Conservation (phyloP, 1,140 invertebrate species). For the Carposina sasakii region DNA sequence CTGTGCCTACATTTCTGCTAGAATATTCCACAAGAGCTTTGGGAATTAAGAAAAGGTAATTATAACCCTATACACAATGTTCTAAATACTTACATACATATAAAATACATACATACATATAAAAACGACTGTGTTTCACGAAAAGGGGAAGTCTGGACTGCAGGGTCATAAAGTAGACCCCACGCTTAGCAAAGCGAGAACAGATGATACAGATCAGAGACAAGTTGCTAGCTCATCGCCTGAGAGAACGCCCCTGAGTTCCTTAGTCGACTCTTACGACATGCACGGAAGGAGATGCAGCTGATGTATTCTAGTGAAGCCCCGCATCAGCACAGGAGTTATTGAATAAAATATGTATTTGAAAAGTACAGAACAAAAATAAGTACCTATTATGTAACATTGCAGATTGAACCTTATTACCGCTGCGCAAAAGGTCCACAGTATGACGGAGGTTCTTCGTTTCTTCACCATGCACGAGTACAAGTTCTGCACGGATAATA, state of each 20-base stretch:
- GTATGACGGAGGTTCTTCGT: background rate
- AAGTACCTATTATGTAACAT: background rate
- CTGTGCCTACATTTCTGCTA: background rate
- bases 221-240: too few species aligned
- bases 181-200: background rate
- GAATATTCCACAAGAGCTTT: conserved; percentile 76
- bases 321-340: background rate
- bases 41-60: conserved; percentile 84
- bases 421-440: background rate
- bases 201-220: background rate
- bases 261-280: too few species aligned
- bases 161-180: background rate
- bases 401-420: background rate
- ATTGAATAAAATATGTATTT: background rate
- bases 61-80: conserved; percentile 15
- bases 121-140: too few species aligned
- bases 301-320: too few species aligned
- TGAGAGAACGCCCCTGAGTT: too few species aligned
- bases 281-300: too few species aligned
- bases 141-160: background rate
- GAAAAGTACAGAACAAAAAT: background rate
- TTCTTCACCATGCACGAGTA: conserved; percentile 1
- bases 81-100: background rate
- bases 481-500: background rate
- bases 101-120: background rate